phyloP scores from a whole-genome alignment of 2,797 vertebrate genomes.

The Danio albolineatus region DNA sequence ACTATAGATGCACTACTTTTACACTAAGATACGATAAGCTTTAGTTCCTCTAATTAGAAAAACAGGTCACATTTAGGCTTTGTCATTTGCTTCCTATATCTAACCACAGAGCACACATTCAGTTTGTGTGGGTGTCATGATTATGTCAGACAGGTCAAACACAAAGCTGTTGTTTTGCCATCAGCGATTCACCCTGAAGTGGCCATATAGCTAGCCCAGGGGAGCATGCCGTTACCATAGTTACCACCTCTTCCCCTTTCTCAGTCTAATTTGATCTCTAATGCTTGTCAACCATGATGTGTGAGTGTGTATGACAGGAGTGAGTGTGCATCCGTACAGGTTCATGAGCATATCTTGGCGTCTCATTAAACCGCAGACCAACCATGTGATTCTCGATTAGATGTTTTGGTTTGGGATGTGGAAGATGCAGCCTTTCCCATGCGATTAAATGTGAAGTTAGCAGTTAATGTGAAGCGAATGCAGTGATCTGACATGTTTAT shows the following conservation, averaged over 20 bases:
- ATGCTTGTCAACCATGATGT: conserved; percentile 14
- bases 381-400: not conserved
- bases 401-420: conserved; percentile 8
- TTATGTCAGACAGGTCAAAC: conserved; percentile 7
- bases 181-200: conserved; percentile 61
- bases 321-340: not conserved
- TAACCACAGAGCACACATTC: conserved; percentile 5
- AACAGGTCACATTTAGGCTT: conserved; percentile 37
- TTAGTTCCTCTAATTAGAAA: conserved; percentile 1
- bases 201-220: conserved; percentile 34
- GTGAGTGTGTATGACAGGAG: not conserved
- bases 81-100: conserved; percentile 25
- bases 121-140: conserved; percentile 2
- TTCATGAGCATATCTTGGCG: not conserved
- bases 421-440: conserved; percentile 5
- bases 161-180: conserved; percentile 52
- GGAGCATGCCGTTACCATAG: conserved; percentile 59
- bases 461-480: conserved; percentile 7
- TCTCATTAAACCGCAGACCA: conserved; percentile 6
- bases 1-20: not conserved
- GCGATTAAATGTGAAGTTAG: not conserved
- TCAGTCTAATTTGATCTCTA: conserved; percentile 52
- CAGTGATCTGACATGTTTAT: conserved; percentile 2
- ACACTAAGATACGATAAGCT: not conserved
- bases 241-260: conserved; percentile 54